These are phyloP conservation scores for Hesperophylax magnus DNA, from an alignment of 1,140 invertebrate species.

Conservation along the genomic window DNA sequence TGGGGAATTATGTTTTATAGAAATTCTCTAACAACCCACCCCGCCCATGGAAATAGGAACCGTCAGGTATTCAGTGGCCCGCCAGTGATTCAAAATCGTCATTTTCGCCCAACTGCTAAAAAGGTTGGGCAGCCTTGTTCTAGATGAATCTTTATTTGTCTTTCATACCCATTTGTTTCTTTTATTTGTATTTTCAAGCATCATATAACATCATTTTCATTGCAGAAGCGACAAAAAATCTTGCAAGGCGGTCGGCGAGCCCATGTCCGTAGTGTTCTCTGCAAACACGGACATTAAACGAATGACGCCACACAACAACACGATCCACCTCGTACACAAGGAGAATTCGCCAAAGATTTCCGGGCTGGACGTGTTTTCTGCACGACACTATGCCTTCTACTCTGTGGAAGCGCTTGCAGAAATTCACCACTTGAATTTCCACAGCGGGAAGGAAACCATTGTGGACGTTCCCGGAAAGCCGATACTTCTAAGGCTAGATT, in stretches of 20 bases:
- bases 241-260: slow-evolving; percentile 77
- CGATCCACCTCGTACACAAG: slow-evolving; percentile 60
- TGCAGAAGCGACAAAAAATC: slow-evolving; percentile 75
- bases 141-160: no score
- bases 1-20: no score
- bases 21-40: no score
- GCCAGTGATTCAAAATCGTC: no score
- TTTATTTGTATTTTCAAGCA: no score
- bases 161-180: no score
- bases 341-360: slow-evolving; percentile 65
- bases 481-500: slow-evolving; percentile 81
- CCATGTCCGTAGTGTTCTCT: slow-evolving; percentile 69
- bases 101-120: no score
- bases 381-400: slow-evolving; percentile 62
- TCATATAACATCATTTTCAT: slow-evolving; percentile 69
- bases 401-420: slow-evolving; percentile 56
- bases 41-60: no score
- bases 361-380: slow-evolving; percentile 69
- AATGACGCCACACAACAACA: slow-evolving; percentile 61
- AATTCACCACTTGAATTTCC: slow-evolving; percentile 34
- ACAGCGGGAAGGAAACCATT: slow-evolving; percentile 42
- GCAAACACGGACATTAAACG: slow-evolving; percentile 70
- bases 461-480: slow-evolving; percentile 76
- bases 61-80: no score
- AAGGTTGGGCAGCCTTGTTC: no score